Percentiles rank a stretch among this genome's conserved stretches.
These are phyloP conservation scores for Narcine bancroftii DNA, from an alignment of 2,113 vertebrate species.

Conservation along the genomic window DNA sequence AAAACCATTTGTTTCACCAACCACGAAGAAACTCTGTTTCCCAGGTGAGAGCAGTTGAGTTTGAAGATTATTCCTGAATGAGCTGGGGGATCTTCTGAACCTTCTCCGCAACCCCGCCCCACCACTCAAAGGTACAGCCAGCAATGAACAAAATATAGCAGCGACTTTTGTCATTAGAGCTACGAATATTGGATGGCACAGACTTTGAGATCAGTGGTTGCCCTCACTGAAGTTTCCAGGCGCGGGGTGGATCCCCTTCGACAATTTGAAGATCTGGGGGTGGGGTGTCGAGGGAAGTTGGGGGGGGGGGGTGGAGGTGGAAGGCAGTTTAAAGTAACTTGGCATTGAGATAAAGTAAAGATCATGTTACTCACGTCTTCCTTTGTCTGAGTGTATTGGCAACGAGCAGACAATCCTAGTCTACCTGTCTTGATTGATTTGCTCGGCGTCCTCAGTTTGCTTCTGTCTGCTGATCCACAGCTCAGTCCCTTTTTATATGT, in stretches of 20 bases:
- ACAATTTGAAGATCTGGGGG: not conserved
- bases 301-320: not conserved
- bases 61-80: not conserved
- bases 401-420: slow-evolving; percentile 9
- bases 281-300: not conserved
- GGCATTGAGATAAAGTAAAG: not conserved
- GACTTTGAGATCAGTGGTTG: not conserved
- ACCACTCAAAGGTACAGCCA: not conserved
- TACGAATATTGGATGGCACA: not conserved
- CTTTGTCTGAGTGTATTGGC: not conserved
- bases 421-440: not conserved
- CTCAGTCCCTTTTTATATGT: not conserved
- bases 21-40: not conserved
- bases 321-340: not conserved
- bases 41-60: not conserved
- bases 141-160: not conserved
- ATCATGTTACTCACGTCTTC: not conserved
- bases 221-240: not conserved
- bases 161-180: not conserved
- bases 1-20: not conserved
- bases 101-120: not conserved
- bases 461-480: not conserved
- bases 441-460: slow-evolving; percentile 7
- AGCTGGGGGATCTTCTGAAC: not conserved
- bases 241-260: not conserved